Base-by-base conservation (phyloP, 2,113 vertebrate genomes). In the Gadus chalcogrammus region DNA sequence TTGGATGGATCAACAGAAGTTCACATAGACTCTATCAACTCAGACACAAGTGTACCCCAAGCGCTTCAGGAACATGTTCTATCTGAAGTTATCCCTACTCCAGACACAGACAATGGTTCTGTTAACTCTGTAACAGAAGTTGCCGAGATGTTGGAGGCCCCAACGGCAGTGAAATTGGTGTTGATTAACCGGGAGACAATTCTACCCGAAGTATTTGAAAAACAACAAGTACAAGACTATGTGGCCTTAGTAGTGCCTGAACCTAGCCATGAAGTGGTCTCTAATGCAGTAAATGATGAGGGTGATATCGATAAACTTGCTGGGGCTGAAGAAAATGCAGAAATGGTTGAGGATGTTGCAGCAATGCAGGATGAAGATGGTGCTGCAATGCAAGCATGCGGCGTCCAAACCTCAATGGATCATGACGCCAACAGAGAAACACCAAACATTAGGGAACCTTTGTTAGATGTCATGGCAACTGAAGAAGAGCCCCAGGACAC, bases 401-500 rank as follows among this genome's bases (percentile, higher is more conserved):
- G 65, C 58, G 22, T 72, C 38, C 15, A 55, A 61, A 53, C 18
- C 18, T 59, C 64, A 3, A 71, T 68, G 28, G 59, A 69, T 1
- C 71, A 82, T 48, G 27, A 76, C 68, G 58, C 55, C 1, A 76
- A 72, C 0, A 22, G 77, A 64, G 74, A 87, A 80, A 82, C 73
- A 38, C 59, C 68, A 8, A 80, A 85, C 20, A 56, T 53, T 13
- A 52, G 13, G 12, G 82, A 91, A 82, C 72, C 65, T 16, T 28
- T 80, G 4, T 68, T 78, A 12, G 58, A 75, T 24, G 56, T 66
- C 20, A 67, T 79, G 24, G 82, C 79, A 64, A 80, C 69, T 68
- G 78, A 81, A 48, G 61, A 60, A 17, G 81, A 88, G 78, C 67
- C 88, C 24, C 72, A 71, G 2, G 73, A 89, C 0, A 0, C 71